Evolutionary conservation across 2,797 vertebrate genomes (phyloP).

Genomic region (Gallinago stenura): DNA sequence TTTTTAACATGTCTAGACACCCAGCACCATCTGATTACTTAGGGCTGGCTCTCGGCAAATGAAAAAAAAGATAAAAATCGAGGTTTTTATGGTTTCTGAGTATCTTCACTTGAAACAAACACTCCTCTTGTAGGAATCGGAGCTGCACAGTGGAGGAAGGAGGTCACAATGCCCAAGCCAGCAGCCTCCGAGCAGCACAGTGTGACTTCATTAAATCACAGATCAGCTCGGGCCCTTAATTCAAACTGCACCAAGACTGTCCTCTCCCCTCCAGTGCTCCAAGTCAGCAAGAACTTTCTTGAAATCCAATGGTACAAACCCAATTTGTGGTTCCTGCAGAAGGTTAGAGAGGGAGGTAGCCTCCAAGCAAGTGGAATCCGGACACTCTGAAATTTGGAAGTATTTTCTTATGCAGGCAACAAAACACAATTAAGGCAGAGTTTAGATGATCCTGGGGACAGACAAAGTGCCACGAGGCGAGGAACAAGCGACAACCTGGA

Average conservation of each 20-base stretch:
- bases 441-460: background rate
- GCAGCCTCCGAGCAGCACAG: background rate
- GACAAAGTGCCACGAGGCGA: rapidly evolving
- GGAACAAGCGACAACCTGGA: rapidly evolving
- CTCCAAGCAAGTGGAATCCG: background rate
- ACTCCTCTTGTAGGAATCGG: background rate
- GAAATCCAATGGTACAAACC: background rate
- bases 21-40: conserved; percentile 1
- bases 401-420: background rate
- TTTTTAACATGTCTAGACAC: conserved; percentile 59
- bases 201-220: background rate
- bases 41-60: background rate
- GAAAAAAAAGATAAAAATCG: background rate
- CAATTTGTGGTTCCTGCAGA: background rate
- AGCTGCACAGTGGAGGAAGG: background rate
- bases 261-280: background rate
- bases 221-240: background rate
- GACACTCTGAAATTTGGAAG: background rate
- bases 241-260: background rate
- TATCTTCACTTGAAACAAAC: background rate
- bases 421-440: background rate
- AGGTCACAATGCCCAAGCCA: background rate
- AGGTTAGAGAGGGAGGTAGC: background rate
- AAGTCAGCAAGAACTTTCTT: background rate
- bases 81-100: background rate